Conservation (phyloP, 1,140 invertebrate genomes). For the Drosophila dunni region DNA sequence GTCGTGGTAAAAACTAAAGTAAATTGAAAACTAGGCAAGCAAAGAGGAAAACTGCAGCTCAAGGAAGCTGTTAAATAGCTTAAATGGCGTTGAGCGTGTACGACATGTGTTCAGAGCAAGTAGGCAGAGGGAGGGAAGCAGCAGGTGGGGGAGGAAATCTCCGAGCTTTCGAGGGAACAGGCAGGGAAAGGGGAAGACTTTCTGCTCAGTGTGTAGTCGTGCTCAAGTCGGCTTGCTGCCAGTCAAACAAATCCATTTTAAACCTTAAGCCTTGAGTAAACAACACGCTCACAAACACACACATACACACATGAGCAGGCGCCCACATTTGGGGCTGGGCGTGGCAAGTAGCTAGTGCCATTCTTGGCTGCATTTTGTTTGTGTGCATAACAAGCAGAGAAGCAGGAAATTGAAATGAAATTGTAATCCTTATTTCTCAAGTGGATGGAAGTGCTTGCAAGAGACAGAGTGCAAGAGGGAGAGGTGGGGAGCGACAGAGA, state of each 20-base stretch:
- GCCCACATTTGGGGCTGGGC: constrained; percentile 28
- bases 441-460: constrained; percentile 41
- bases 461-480: not conserved
- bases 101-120: constrained; percentile 57
- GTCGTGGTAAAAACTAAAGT: constrained; percentile 41
- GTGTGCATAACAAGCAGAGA: constrained; percentile 51
- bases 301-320: constrained; percentile 21
- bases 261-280: constrained; percentile 72
- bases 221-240: constrained; percentile 69
- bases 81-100: constrained; percentile 67
- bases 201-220: constrained; percentile 49
- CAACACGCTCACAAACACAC: constrained; percentile 52
- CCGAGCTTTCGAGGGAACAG: too few relatives aligned
- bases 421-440: constrained; percentile 72
- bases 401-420: constrained; percentile 74
- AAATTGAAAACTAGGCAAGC: constrained; percentile 63
- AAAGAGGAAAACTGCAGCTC: constrained; percentile 58
- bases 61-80: constrained; percentile 71
- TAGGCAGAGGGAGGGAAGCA: not conserved
- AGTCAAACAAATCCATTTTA: constrained; percentile 77
- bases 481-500: not conserved
- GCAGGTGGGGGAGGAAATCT: not conserved
- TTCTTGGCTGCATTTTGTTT: constrained; percentile 56
- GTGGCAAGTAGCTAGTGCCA: constrained; percentile 53
- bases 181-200: not conserved